These are phyloP conservation scores for Poecilia wingei DNA, from an alignment of 2,797 vertebrate species.

Conservation along the genomic window DNA sequence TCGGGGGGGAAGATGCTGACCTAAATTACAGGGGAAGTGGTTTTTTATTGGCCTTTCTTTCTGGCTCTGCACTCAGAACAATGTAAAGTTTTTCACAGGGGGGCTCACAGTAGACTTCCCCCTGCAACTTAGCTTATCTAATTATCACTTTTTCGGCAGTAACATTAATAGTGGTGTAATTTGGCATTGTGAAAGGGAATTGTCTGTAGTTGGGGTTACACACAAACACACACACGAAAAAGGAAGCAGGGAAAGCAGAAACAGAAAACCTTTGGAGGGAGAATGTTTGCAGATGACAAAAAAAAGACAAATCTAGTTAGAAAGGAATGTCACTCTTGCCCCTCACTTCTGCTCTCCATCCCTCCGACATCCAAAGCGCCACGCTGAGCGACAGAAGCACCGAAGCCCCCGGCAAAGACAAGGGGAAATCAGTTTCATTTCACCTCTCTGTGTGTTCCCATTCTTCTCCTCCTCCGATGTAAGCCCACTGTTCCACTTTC, in stretches of 20 bases:
- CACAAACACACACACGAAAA: not conserved
- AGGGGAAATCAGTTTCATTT: slow-evolving; percentile 71
- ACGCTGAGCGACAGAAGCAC: slow-evolving; percentile 45
- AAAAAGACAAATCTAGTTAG: slow-evolving; percentile 3
- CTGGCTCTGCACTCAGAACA: slow-evolving; percentile 41
- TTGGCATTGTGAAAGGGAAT: slow-evolving; percentile 38
- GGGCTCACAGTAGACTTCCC: slow-evolving; percentile 40
- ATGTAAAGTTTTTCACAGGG: slow-evolving; percentile 44
- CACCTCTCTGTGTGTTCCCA: slow-evolving; percentile 65
- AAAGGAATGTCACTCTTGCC: not conserved
- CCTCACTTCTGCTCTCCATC: slow-evolving; percentile 46
- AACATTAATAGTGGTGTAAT: slow-evolving; percentile 34
- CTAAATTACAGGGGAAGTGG: slow-evolving; percentile 80
- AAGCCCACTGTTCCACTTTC: slow-evolving; percentile 48
- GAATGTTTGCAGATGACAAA: slow-evolving; percentile 8
- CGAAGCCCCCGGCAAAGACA: slow-evolving; percentile 45
- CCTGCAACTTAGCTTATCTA: slow-evolving; percentile 14
- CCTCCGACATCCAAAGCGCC: slow-evolving; percentile 34
- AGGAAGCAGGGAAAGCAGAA: not conserved
- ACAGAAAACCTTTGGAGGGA: not conserved
- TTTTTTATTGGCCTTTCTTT: slow-evolving; percentile 73
- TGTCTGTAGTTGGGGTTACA: slow-evolving; percentile 4
- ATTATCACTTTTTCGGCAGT: slow-evolving; percentile 28
- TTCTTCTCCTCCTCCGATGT: slow-evolving; percentile 55
- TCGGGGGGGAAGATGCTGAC: slow-evolving; percentile 72